Percentiles rank a stretch among this genome's conserved stretches.
phyloP scores from a whole-genome alignment of 2,888 invertebrate genomes.

The Globia sparganii region DNA sequence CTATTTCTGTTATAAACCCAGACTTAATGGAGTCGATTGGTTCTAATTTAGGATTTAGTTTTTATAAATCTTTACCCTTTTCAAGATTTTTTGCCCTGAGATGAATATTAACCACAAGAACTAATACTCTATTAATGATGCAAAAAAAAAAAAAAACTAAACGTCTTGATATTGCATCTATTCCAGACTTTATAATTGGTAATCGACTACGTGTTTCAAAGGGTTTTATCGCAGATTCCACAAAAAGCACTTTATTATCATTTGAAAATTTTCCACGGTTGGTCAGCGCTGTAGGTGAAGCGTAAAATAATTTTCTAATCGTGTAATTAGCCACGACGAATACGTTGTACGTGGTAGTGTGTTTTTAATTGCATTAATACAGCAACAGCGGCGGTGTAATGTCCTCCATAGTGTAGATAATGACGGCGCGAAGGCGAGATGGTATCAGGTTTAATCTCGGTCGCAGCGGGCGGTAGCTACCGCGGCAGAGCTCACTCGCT shows the following conservation, averaged over 20 bases:
- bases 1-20: background rate
- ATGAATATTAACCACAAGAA: slow-evolving; percentile 43
- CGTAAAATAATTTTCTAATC: slow-evolving; percentile 73
- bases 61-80: slow-evolving; percentile 49
- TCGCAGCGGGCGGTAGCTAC: slow-evolving; percentile 76
- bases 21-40: slow-evolving; percentile 19
- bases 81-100: slow-evolving; percentile 45
- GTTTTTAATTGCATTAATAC: slow-evolving; percentile 73
- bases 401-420: slow-evolving; percentile 70
- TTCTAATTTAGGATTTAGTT: slow-evolving; percentile 25
- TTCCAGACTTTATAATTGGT: slow-evolving; percentile 49
- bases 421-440: slow-evolving; percentile 69
- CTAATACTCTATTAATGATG: slow-evolving; percentile 41
- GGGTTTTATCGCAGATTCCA: slow-evolving; percentile 44
- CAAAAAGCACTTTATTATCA: slow-evolving; percentile 51
- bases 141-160: slow-evolving; percentile 59
- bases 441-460: slow-evolving; percentile 73
- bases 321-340: slow-evolving; percentile 64
- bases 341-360: slow-evolving; percentile 62
- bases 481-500: slow-evolving; percentile 61
- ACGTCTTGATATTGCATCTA: slow-evolving; percentile 47
- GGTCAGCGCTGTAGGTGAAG: slow-evolving; percentile 60
- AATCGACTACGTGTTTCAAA: slow-evolving; percentile 37
- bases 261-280: slow-evolving; percentile 63
- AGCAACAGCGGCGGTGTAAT: slow-evolving; percentile 68